Evolutionary conservation across 2,113 vertebrate genomes (phyloP).

Genomic region (Oncorhynchus mykiss): DNA sequence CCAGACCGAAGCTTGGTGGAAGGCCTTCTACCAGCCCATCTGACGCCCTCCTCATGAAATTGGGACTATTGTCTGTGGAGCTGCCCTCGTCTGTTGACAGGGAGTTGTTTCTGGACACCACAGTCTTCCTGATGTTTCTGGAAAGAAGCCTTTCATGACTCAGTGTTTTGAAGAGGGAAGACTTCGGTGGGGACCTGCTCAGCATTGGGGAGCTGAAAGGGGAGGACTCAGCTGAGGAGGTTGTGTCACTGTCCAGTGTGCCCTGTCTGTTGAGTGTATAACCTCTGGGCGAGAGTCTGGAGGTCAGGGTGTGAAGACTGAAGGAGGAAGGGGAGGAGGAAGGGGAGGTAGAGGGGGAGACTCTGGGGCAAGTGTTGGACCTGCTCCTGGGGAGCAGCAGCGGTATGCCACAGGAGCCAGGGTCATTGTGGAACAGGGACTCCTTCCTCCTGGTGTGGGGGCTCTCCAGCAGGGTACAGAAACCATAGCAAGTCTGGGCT

Average conservation of each 20-base stretch:
- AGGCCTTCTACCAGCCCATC: conserved; percentile 70
- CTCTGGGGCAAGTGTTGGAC: conserved; percentile 70
- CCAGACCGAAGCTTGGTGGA: conserved; percentile 62
- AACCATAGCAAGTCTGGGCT: conserved; percentile 83
- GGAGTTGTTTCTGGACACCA: conserved; percentile 80
- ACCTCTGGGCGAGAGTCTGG: conserved; percentile 63
- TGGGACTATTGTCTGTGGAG: conserved; percentile 88
- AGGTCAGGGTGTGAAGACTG: conserved; percentile 66
- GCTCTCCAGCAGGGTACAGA: conserved; percentile 87
- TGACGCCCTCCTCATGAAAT: conserved; percentile 76
- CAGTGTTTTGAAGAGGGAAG: conserved; percentile 74
- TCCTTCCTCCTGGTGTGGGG: conserved; percentile 89
- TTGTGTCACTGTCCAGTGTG: conserved; percentile 80
- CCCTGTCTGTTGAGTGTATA: conserved; percentile 69
- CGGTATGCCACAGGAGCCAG: conserved; percentile 50
- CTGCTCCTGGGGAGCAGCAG: conserved; percentile 72
- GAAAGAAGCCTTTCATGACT: conserved; percentile 79
- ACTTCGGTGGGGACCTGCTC: conserved; percentile 70
- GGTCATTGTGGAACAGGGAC: conserved; percentile 83
- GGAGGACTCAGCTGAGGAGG: conserved; percentile 82
- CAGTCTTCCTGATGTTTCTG: conserved; percentile 70
- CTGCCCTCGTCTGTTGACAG: conserved; percentile 87
- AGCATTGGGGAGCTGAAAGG: conserved; percentile 79
- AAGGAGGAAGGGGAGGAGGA: conserved; percentile 69
- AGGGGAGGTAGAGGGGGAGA: conserved; percentile 40